Evolutionary conservation across 2,888 invertebrate species (phyloP).

Genomic region (Rhabditophanes sp.): DNA sequence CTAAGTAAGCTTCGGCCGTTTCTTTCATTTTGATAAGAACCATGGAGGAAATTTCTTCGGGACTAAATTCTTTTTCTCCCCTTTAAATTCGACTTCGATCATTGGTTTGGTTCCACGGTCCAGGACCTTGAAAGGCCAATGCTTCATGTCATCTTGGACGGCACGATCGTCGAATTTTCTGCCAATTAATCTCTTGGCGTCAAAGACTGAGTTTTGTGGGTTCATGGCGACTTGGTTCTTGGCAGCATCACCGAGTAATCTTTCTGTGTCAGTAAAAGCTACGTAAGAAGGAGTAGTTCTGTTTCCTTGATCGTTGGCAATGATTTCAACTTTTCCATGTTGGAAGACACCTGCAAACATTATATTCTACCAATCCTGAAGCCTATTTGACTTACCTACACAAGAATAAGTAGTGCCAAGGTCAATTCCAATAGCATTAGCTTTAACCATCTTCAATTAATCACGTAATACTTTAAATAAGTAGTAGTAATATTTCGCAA

Average conservation of each 20-base stretch:
- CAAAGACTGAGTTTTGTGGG: constrained; percentile 49
- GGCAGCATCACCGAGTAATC: constrained; percentile 49
- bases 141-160: constrained; percentile 46
- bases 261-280: constrained; percentile 49
- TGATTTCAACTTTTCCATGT: no score
- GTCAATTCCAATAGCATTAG: constrained; percentile 21
- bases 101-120: constrained; percentile 26
- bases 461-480: no score
- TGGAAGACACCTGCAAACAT: no score
- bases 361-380: no score
- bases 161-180: constrained; percentile 47
- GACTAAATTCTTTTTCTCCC: constrained; percentile 58
- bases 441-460: no score
- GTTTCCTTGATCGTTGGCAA: no score
- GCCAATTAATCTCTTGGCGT: constrained; percentile 48
- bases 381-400: no score
- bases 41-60: constrained; percentile 43
- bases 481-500: no score
- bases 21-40: constrained; percentile 26
- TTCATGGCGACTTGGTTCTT: constrained; percentile 51
- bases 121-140: constrained; percentile 58
- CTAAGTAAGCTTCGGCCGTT: constrained; percentile 27
- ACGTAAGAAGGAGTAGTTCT: constrained; percentile 50
- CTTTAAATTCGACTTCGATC: constrained; percentile 63
- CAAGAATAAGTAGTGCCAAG: constrained; percentile 28